Evolutionary conservation across 1,140 invertebrate genomes (phyloP).

Genomic region (Fopius arisanus): DNA sequence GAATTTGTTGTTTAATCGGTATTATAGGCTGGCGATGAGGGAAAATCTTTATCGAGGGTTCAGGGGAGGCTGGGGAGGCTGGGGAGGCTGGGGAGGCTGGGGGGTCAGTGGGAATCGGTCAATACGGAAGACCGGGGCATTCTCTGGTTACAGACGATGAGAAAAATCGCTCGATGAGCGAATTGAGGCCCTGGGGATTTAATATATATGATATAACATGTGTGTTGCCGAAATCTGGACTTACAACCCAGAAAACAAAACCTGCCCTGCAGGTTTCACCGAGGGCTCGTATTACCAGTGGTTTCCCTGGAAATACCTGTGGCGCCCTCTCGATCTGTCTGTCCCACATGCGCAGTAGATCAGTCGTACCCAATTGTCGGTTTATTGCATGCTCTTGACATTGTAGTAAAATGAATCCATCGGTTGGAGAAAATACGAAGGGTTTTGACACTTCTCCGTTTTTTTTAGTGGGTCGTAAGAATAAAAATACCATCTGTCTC

Average conservation of each 20-base stretch:
- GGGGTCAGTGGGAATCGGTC: background rate
- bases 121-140: background rate
- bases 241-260: background rate
- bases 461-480: constrained; percentile 12
- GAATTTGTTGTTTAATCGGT: background rate
- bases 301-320: background rate
- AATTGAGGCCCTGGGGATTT: background rate
- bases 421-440: background rate
- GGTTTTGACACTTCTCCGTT: background rate
- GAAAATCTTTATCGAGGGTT: background rate
- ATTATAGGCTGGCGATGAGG: background rate
- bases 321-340: background rate
- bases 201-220: background rate
- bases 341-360: background rate
- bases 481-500: constrained; percentile 49
- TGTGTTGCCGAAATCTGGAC: background rate
- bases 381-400: background rate
- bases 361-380: constrained; percentile 1
- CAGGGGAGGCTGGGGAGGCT: background rate
- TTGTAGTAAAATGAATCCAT: background rate
- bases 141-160: background rate
- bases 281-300: background rate
- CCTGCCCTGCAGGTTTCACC: background rate
- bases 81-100: background rate
- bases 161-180: background rate